Conservation (phyloP, 35 echinoderm and acorn worm species). For the Apostichopus japonicus region DNA sequence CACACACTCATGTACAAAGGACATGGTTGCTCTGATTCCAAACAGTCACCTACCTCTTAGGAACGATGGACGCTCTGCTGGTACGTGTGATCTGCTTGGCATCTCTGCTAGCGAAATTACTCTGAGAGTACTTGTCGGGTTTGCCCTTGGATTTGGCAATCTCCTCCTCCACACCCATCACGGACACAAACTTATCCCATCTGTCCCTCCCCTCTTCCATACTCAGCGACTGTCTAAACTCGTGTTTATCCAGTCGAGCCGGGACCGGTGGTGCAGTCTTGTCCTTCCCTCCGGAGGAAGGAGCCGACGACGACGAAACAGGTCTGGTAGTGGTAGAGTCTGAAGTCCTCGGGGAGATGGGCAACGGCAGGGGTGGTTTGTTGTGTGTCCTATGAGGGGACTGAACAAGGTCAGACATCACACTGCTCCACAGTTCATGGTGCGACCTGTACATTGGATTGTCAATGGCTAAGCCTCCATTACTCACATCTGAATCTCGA, state of each 20-base stretch:
- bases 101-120: neutral
- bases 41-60: neutral
- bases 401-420: too few relatives aligned
- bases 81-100: neutral
- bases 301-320: neutral
- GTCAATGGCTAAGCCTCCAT: neutral
- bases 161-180: conserved; percentile 12
- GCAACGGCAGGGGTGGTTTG: neutral
- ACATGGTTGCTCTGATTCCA: too few relatives aligned
- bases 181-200: conserved; percentile 17
- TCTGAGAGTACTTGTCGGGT: neutral
- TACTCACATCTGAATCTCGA: neutral
- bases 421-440: too few relatives aligned
- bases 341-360: neutral
- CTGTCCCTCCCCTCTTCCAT: neutral
- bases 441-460: neutral
- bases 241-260: neutral
- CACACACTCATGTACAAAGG: too few relatives aligned
- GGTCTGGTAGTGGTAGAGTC: too few relatives aligned
- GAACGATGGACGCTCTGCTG: conserved; percentile 2
- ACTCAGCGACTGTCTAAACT: neutral
- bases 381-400: too few relatives aligned
- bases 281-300: neutral
- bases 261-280: neutral
- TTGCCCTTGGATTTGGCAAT: neutral